Evolutionary conservation across 2,888 invertebrate species (phyloP).

Genomic region (Melinaea menophilus): DNA sequence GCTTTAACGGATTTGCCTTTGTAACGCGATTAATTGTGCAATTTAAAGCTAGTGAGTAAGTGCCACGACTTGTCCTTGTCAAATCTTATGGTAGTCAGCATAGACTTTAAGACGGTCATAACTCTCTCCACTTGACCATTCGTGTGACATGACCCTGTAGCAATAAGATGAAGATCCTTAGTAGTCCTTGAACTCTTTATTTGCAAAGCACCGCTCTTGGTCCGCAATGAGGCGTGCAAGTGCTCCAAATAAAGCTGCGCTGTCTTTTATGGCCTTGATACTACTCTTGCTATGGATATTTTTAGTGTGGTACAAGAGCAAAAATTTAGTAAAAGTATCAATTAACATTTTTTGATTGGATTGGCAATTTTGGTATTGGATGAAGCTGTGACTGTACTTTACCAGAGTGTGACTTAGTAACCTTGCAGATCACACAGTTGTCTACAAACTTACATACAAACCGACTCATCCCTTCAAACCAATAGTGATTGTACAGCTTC

Average conservation of each 20-base stretch:
- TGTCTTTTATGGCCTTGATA: conserved; percentile 18
- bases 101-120: background rate
- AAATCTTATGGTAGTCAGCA: conserved; percentile 2
- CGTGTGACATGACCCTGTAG: too few species aligned
- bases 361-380: background rate
- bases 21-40: too few species aligned
- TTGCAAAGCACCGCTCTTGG: conserved; percentile 28
- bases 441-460: conserved; percentile 40
- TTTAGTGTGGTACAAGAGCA: too few species aligned
- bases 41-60: too few species aligned
- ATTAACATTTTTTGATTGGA: conserved; percentile 40
- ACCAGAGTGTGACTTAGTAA: conserved; percentile 35
- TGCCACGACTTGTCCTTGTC: too few species aligned
- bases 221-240: conserved; percentile 24
- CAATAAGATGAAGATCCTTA: too few species aligned
- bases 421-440: conserved; percentile 39
- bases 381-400: background rate
- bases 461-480: too few species aligned
- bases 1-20: too few species aligned
- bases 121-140: background rate
- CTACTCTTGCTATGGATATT: conserved; percentile 31
- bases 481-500: too few species aligned
- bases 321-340: conserved; percentile 39
- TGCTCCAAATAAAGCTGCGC: conserved; percentile 25
- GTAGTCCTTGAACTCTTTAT: too few species aligned